Percentiles rank a stretch among this genome's conserved stretches.
These are phyloP conservation scores for Harpalus rubripes DNA, from an alignment of 2,888 invertebrate species.

Conservation along the genomic window DNA sequence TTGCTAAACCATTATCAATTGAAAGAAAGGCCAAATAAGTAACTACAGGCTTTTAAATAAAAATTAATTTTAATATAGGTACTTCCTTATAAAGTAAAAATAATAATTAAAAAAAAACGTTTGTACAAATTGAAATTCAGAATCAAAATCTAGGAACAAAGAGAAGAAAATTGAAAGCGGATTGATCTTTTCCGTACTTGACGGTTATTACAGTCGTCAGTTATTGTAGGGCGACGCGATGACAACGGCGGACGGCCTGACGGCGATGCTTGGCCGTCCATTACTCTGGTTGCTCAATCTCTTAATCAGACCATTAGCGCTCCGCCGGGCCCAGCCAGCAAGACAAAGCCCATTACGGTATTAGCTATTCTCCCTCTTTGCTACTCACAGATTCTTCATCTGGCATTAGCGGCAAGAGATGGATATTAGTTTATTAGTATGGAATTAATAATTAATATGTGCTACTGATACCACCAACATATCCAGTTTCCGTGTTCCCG, in stretches of 20 bases:
- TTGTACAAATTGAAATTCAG: neutral
- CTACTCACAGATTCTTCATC: constrained; percentile 43
- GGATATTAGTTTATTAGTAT: constrained; percentile 31
- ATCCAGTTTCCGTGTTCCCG: neutral
- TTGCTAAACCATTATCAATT: too few relatives aligned
- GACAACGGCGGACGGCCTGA: constrained; percentile 15
- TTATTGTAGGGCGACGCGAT: constrained; percentile 50
- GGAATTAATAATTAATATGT: constrained; percentile 47
- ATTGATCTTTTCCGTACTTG: constrained; percentile 45
- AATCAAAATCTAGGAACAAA: constrained; percentile 11
- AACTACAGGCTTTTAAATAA: neutral
- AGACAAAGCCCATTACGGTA: constrained; percentile 77
- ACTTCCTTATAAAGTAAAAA: neutral
- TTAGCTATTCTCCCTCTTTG: constrained; percentile 74
- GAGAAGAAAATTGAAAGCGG: constrained; percentile 25
- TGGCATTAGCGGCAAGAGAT: constrained; percentile 43
- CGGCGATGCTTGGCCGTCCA: constrained; percentile 70
- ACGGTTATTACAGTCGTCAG: constrained; percentile 61
- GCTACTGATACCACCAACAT: constrained; percentile 39
- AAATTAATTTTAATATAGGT: neutral
- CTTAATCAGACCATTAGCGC: constrained; percentile 78
- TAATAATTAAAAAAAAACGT: neutral
- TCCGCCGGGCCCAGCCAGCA: constrained; percentile 74
- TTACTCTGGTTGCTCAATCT: constrained; percentile 75
- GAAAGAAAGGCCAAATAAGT: too few relatives aligned